A percentile compares a stretch with the other conserved stretches of the same genome.
Conservation (phyloP, 2,888 invertebrate genomes). For the Callyntrura sp. region DNA sequence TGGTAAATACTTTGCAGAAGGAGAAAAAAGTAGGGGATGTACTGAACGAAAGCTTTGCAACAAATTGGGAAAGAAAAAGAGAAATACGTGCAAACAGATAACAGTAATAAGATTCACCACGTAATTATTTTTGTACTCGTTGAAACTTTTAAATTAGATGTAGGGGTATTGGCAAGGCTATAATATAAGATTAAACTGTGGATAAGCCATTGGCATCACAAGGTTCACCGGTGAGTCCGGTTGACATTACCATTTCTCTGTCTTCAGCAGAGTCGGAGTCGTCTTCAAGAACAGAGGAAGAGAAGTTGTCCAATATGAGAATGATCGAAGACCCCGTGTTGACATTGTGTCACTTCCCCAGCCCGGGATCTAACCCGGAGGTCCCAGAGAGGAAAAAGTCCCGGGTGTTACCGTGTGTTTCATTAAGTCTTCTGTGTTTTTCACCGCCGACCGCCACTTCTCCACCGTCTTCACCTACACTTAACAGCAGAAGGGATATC, state of each 20-base stretch:
- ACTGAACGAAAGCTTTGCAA: too few species aligned
- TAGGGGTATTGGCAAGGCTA: slow-evolving; percentile 68
- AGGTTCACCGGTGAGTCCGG: slow-evolving; percentile 84
- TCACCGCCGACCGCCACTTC: slow-evolving; percentile 83
- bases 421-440: slow-evolving; percentile 84
- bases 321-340: slow-evolving; percentile 84
- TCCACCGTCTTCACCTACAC: slow-evolving; percentile 82
- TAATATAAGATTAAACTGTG: slow-evolving; percentile 80
- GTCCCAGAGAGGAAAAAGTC: slow-evolving; percentile 84
- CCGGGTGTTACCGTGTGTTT: slow-evolving; percentile 84
- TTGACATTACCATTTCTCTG: slow-evolving; percentile 83
- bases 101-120: neutral
- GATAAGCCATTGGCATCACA: slow-evolving; percentile 83
- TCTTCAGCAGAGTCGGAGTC: slow-evolving; percentile 83
- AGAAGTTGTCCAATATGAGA: slow-evolving; percentile 84
- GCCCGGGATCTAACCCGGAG: slow-evolving; percentile 84
- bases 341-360: slow-evolving; percentile 84
- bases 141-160: slow-evolving; percentile 69
- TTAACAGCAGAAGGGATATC: slow-evolving; percentile 73
- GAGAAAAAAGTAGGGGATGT: slow-evolving; percentile 44
- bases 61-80: slow-evolving; percentile 3
- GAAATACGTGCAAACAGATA: slow-evolving; percentile 21
- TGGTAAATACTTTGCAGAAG: neutral
- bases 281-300: slow-evolving; percentile 82
- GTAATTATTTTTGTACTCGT: slow-evolving; percentile 10